Base-by-base conservation (phyloP, 1,140 invertebrate genomes). In the Drosophila pruinosa region DNA sequence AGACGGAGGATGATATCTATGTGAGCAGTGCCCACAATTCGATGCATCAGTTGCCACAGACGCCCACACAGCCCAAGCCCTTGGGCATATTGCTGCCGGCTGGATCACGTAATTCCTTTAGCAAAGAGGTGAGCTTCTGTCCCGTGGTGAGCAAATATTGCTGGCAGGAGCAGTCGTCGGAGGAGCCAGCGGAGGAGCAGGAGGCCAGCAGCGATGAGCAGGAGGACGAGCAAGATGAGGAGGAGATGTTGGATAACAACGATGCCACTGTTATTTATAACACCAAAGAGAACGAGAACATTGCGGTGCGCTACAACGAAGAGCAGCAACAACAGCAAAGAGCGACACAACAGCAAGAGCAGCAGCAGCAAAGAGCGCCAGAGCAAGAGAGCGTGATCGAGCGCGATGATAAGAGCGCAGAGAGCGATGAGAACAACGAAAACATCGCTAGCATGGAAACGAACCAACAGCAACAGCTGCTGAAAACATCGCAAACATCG, bases 101-200 rank as follows among this genome's bases (percentile, higher is more conserved):
- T 8, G 92, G 92, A 0, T 93, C 92, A 8, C 77, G 89, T 0
- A 91, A 91, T 21, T 92, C 92, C 0, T 89, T 91, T n/a, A 78
- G 88, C 47, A 92, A 93, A 82, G 93, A 93, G 26, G 94, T 94
- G 1, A 94, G 94, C 62, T 96, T 96, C 75, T 95, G 94, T 77
- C 95, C 95, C 0, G 93, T 95, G 26, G 95, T 95, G 1, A 93
- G 94, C 12, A 94, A 95, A 89, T 94, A 95, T 26, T 95, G 94
- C 77, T 95, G 95, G 94, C 92, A 93, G 52, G 94, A 95, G 64
- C 90, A 90, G 43, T 90, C 88, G 0, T 92, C 92, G 2, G 91
- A 91, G 26, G 91, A 91, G 54, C 74, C 71, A 3, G 39, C 41
- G n/a, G 75, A 72, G 28, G 67, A 75, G 8, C 67, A 78, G 1